Evolutionary conservation across 1,140 invertebrate genomes (phyloP).

Genomic region (Listronotus bonariensis): DNA sequence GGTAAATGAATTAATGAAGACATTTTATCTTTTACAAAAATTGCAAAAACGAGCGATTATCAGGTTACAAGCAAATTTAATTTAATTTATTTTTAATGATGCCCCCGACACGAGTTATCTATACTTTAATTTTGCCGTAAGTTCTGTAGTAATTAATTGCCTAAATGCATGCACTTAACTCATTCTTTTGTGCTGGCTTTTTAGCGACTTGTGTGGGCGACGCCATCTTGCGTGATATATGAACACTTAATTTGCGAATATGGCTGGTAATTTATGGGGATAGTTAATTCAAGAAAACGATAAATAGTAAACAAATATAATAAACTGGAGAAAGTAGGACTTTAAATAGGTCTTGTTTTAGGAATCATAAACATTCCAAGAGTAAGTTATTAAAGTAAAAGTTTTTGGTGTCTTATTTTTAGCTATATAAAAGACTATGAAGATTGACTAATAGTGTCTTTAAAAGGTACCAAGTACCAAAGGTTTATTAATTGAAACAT

Average conservation of each 20-base stretch:
- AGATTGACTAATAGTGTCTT: too few relatives aligned
- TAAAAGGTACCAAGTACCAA: too few relatives aligned
- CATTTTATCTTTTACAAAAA: slow-evolving; percentile 10
- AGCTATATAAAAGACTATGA: too few relatives aligned
- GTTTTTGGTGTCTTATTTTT: too few relatives aligned
- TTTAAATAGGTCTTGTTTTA: too few relatives aligned
- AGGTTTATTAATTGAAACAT: too few relatives aligned
- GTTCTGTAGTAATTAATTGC: slow-evolving; percentile 37
- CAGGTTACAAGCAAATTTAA: slow-evolving; percentile 25
- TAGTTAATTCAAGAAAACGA: slow-evolving; percentile 6
- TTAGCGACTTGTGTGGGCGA: slow-evolving; percentile 39
- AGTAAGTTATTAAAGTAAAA: too few relatives aligned
- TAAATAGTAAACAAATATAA: slow-evolving; percentile 4
- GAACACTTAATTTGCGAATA: slow-evolving; percentile 40
- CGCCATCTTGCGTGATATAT: slow-evolving; percentile 37
- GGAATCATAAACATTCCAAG: too few relatives aligned
- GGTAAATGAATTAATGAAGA: slow-evolving; percentile 11
- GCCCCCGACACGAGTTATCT: slow-evolving; percentile 32
- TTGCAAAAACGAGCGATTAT: slow-evolving; percentile 12
- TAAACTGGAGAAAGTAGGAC: neutral
- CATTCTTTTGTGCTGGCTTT: slow-evolving; percentile 36
- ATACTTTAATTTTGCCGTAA: slow-evolving; percentile 34
- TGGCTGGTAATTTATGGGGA: slow-evolving; percentile 33
- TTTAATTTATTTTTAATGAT: slow-evolving; percentile 26
- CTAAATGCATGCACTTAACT: slow-evolving; percentile 28